phyloP scores from a whole-genome alignment of 2,888 invertebrate genomes.

The Bombyx huttoni region DNA sequence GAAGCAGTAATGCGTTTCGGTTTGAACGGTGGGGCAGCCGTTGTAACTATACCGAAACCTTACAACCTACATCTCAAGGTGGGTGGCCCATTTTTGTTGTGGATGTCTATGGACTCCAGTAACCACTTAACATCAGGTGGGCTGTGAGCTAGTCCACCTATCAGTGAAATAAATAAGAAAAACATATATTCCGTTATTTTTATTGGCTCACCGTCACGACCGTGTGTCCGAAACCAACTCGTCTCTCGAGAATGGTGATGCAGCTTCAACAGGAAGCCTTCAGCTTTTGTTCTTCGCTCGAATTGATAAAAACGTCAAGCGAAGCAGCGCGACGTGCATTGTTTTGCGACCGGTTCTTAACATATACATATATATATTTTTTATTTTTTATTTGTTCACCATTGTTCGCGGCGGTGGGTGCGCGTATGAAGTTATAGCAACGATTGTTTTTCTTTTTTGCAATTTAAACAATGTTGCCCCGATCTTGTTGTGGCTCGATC shows the following conservation, averaged over 20 bases:
- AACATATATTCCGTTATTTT: neutral
- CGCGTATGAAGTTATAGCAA: slow-evolving; percentile 21
- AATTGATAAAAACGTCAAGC: slow-evolving; percentile 71
- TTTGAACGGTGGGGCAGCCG: too few relatives aligned
- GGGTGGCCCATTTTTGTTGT: too few relatives aligned
- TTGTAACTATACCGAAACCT: too few relatives aligned
- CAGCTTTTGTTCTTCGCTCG: slow-evolving; percentile 63
- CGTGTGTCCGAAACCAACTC: slow-evolving; percentile 29
- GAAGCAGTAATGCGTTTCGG: too few relatives aligned
- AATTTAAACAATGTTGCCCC: slow-evolving; percentile 26
- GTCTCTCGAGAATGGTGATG: slow-evolving; percentile 65
- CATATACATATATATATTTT: slow-evolving; percentile 8
- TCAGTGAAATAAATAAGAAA: too few relatives aligned
- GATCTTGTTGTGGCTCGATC: neutral
- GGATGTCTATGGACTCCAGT: too few relatives aligned
- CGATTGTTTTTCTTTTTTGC: slow-evolving; percentile 12
- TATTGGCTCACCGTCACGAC: neutral
- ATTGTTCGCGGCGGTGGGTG: slow-evolving; percentile 1
- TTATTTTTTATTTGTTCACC: slow-evolving; percentile 21
- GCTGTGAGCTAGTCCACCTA: too few relatives aligned
- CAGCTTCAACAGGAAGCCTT: slow-evolving; percentile 65
- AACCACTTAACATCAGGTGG: too few relatives aligned
- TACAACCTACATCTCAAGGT: too few relatives aligned
- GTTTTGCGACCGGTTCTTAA: slow-evolving; percentile 54
- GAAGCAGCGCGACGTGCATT: slow-evolving; percentile 52